Percentiles rank a stretch among this genome's conserved stretches.
Evolutionary conservation across 2,888 invertebrate genomes (phyloP).

Genomic region (Netelia fuscicornis): DNA sequence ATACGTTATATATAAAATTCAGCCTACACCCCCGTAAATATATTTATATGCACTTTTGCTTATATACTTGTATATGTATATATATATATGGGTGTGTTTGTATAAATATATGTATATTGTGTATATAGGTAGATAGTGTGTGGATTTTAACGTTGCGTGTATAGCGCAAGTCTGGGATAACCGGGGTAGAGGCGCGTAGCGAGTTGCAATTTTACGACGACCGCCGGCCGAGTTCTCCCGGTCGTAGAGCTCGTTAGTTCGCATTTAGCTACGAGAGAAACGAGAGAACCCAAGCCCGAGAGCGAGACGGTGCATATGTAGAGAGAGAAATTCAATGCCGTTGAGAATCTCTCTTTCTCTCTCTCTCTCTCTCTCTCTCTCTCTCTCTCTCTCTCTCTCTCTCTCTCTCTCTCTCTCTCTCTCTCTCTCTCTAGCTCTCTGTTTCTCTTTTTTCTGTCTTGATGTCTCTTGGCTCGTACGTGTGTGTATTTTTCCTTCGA

Average conservation of each 20-base stretch:
- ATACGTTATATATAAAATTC: background rate
- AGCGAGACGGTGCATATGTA: constrained; percentile 40
- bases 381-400: background rate
- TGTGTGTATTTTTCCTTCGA: background rate
- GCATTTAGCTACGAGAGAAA: constrained; percentile 62
- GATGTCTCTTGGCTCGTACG: too few species aligned
- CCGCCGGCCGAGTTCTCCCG: constrained; percentile 63
- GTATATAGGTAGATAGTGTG: constrained; percentile 2
- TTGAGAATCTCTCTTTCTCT: constrained; percentile 22
- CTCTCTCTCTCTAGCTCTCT: background rate
- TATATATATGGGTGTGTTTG: background rate
- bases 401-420: constrained; percentile 2
- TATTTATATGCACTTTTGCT: background rate
- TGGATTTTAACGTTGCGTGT: constrained; percentile 30
- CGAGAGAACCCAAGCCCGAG: constrained; percentile 44
- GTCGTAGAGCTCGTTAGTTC: constrained; percentile 65
- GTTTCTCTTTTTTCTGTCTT: too few species aligned
- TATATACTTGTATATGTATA: background rate
- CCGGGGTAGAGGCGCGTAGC: constrained; percentile 19
- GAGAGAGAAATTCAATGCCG: constrained; percentile 56
- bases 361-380: background rate
- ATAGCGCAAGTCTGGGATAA: constrained; percentile 26
- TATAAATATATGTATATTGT: constrained; percentile 20
- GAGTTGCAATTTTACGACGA: constrained; percentile 65
- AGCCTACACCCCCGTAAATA: constrained; percentile 45